Percentiles rank a stretch among this genome's conserved stretches.
Evolutionary conservation across 2,888 invertebrate species (phyloP).

Genomic region (Clunio marinus): DNA sequence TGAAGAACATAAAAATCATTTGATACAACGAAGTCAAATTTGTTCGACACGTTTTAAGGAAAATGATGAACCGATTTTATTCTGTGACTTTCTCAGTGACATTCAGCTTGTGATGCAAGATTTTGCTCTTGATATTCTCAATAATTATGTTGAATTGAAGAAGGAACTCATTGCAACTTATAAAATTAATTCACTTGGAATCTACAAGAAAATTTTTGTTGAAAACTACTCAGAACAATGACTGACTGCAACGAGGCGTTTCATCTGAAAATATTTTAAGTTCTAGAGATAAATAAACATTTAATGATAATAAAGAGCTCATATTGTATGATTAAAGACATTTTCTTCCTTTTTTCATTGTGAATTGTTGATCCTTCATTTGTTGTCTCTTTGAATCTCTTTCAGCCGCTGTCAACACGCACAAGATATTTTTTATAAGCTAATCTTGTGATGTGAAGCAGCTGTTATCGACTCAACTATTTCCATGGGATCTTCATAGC

Average conservation of each 20-base stretch:
- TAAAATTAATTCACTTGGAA: slow-evolving; percentile 37
- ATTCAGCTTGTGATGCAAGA: slow-evolving; percentile 49
- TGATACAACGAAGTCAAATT: slow-evolving; percentile 48
- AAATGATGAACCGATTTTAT: slow-evolving; percentile 48
- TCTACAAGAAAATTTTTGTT: slow-evolving; percentile 36
- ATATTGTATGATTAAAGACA: no score
- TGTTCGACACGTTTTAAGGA: slow-evolving; percentile 49
- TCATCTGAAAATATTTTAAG: no score
- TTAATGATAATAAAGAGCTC: no score
- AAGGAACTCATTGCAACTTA: slow-evolving; percentile 37
- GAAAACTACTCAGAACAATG: slow-evolving; percentile 37
- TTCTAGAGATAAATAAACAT: no score
- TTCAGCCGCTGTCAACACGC: slow-evolving; percentile 39
- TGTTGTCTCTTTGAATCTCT: background rate
- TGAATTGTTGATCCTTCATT: background rate
- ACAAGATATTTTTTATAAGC: slow-evolving; percentile 32
- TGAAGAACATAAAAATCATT: slow-evolving; percentile 45
- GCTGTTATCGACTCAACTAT: slow-evolving; percentile 31
- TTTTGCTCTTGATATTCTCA: slow-evolving; percentile 46
- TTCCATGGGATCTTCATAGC: no score
- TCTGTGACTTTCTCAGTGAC: slow-evolving; percentile 51
- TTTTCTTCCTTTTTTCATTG: no score
- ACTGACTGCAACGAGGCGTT: no score
- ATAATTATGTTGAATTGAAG: slow-evolving; percentile 35
- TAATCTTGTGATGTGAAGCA: slow-evolving; percentile 39